phyloP scores from a whole-genome alignment of 2,888 invertebrate species.

The Proisotoma minuta region DNA sequence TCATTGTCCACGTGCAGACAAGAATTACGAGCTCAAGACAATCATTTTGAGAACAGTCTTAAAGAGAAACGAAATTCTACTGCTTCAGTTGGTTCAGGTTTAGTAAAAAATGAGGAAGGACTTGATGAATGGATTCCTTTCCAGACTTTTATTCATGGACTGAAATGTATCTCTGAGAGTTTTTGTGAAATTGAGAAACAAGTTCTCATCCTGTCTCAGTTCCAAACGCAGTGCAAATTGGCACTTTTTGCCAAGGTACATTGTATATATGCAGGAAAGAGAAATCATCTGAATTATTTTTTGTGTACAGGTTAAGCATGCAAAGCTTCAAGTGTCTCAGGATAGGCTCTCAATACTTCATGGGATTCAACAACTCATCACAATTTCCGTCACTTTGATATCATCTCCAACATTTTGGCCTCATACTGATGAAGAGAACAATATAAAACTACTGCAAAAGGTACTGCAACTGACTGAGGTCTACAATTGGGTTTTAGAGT shows the following conservation, averaged over 20 bases:
- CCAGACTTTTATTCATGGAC: slow-evolving; percentile 33
- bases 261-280: no score
- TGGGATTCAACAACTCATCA: slow-evolving; percentile 35
- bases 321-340: slow-evolving; percentile 42
- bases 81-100: neutral
- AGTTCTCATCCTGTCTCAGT: slow-evolving; percentile 42
- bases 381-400: slow-evolving; percentile 29
- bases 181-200: slow-evolving; percentile 44
- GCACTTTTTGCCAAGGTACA: slow-evolving; percentile 44
- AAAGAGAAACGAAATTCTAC: slow-evolving; percentile 28
- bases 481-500: slow-evolving; percentile 42
- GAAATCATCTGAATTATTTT: neutral
- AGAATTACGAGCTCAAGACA: slow-evolving; percentile 30
- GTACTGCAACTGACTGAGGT: slow-evolving; percentile 43
- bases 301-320: slow-evolving; percentile 42
- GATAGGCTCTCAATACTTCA: slow-evolving; percentile 42
- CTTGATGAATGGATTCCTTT: slow-evolving; percentile 33
- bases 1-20: slow-evolving; percentile 24
- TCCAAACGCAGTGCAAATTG: slow-evolving; percentile 47
- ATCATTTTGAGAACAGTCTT: slow-evolving; percentile 31
- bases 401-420: slow-evolving; percentile 32
- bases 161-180: slow-evolving; percentile 44
- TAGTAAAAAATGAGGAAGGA: neutral
- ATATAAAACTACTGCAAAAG: slow-evolving; percentile 18
- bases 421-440: slow-evolving; percentile 18